phyloP scores from a whole-genome alignment of 2,888 invertebrate genomes.

The Cetonia aurata region DNA sequence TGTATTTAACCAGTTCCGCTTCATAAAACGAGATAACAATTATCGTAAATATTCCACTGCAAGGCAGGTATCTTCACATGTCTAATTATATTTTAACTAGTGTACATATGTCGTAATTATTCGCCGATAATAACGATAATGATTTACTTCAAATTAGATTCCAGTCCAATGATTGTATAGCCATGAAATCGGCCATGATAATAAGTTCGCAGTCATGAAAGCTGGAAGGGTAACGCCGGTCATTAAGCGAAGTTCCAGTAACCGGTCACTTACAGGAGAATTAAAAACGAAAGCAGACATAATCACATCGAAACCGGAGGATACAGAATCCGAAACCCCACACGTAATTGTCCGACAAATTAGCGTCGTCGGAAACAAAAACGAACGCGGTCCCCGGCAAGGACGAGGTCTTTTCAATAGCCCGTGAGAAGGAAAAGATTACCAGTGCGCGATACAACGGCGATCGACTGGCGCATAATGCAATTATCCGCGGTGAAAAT shows the following conservation, averaged over 20 bases:
- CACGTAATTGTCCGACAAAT: conserved; percentile 16
- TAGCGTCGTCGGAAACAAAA: background rate
- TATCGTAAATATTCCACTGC: too few relatives aligned
- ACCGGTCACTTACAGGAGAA: too few relatives aligned
- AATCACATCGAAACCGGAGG: conserved; percentile 2
- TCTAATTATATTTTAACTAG: too few relatives aligned
- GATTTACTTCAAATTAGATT: too few relatives aligned
- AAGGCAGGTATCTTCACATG: too few relatives aligned
- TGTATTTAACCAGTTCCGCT: too few relatives aligned
- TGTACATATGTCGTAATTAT: too few relatives aligned
- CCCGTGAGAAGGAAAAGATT: background rate
- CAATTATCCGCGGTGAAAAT: conserved; percentile 22
- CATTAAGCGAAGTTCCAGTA: too few relatives aligned
- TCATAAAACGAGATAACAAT: too few relatives aligned
- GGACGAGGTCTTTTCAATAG: conserved; percentile 6
- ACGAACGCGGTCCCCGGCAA: background rate
- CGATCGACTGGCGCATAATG: conserved; percentile 7
- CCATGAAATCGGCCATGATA: background rate
- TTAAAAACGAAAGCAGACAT: background rate
- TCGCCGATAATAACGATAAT: too few relatives aligned
- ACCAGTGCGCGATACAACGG: too few relatives aligned
- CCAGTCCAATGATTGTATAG: too few relatives aligned
- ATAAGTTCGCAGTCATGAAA: conserved; percentile 20
- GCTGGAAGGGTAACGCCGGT: conserved; percentile 7
- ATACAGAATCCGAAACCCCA: conserved; percentile 11